phyloP scores from a whole-genome alignment of 2,797 vertebrate genomes.

The Nothura maculosa region DNA sequence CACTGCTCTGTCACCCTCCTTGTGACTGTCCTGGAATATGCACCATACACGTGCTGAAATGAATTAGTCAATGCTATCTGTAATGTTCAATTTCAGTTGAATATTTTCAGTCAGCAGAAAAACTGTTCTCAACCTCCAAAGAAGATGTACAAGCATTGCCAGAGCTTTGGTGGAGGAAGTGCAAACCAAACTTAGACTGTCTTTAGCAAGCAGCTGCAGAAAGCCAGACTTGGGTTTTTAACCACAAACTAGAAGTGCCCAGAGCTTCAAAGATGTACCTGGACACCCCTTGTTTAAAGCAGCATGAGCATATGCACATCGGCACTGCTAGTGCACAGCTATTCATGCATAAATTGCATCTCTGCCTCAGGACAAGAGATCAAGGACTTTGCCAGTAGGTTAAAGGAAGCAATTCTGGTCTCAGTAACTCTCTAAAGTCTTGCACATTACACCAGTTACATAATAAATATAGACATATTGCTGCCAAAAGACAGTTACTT shows the following conservation, averaged over 20 bases:
- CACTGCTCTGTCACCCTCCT: too few species aligned
- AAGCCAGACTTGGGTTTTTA: fast-evolving
- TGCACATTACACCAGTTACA: background rate
- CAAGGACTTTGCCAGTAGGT: background rate
- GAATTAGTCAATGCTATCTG: background rate
- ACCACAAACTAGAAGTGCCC: background rate
- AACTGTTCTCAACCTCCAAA: background rate
- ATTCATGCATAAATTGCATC: background rate
- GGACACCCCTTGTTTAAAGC: background rate
- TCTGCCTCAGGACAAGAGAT: background rate
- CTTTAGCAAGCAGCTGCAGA: background rate
- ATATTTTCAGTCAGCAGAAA: background rate
- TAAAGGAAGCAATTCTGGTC: background rate
- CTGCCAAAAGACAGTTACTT: background rate
- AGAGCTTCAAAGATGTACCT: background rate
- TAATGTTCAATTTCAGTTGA: background rate
- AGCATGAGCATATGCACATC: background rate
- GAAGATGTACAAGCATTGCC: background rate
- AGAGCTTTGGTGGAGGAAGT: background rate
- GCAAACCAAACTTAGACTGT: background rate
- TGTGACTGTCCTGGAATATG: fast-evolving
- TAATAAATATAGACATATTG: background rate
- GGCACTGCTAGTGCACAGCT: background rate
- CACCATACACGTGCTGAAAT: background rate
- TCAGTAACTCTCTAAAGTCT: background rate